Conservation (phyloP, 2,888 invertebrate species). For the Tipula unca region DNA sequence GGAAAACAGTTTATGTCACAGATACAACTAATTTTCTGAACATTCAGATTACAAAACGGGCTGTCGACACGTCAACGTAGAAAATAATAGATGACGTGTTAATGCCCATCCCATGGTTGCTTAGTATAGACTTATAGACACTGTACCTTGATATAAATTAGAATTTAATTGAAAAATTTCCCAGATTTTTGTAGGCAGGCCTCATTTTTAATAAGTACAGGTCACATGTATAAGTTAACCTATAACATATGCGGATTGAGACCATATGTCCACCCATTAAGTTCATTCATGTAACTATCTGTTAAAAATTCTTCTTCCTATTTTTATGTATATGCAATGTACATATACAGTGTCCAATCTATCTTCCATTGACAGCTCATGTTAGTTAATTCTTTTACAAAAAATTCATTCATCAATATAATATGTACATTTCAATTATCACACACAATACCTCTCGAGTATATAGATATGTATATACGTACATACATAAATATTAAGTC, state of each 20-base stretch:
- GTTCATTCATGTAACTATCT: not conserved
- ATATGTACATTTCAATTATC: slow-evolving; percentile 8
- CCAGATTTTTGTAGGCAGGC: not conserved
- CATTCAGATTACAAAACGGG: too few species aligned
- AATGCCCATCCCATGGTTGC: too few species aligned
- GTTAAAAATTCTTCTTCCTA: not conserved
- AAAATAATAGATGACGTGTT: too few species aligned
- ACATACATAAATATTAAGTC: not conserved
- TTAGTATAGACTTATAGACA: too few species aligned
- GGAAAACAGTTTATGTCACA: too few species aligned
- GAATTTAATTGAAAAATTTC: not conserved
- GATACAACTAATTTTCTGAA: too few species aligned
- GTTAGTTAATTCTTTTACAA: not conserved
- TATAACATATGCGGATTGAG: not conserved
- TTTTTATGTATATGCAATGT: not conserved
- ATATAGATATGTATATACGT: not conserved
- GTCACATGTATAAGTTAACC: not conserved
- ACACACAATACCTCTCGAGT: not conserved
- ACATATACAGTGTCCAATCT: not conserved
- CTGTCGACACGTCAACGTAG: too few species aligned
- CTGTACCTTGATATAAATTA: not conserved
- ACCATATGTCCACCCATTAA: not conserved
- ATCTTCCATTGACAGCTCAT: not conserved
- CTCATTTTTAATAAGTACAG: too few species aligned
- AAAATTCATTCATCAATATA: not conserved